Conservation (phyloP, 53 echinoderm and acorn worm genomes). For the Actinopyga echinites region DNA sequence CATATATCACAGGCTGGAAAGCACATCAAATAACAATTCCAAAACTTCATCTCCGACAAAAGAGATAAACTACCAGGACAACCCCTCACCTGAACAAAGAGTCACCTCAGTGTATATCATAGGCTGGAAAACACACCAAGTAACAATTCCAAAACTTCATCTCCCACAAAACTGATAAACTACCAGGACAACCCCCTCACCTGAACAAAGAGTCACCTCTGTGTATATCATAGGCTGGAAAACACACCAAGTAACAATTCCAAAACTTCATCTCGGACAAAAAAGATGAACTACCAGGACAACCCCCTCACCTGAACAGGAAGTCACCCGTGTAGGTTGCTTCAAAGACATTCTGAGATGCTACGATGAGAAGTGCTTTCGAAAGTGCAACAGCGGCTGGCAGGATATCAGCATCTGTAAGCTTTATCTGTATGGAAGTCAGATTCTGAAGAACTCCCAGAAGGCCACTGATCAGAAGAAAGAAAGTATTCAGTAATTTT, state of each 20-base stretch:
- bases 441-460: conserved; percentile 18
- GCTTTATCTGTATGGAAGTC: conserved; percentile 3
- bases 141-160: too few species aligned
- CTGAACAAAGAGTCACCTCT: background rate
- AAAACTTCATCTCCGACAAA: too few species aligned
- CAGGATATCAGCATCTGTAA: background rate
- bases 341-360: background rate
- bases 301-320: background rate
- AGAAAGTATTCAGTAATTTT: background rate
- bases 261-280: too few species aligned
- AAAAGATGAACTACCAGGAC: background rate
- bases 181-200: too few species aligned
- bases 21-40: too few species aligned
- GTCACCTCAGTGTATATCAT: too few species aligned
- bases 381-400: background rate
- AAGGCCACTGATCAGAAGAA: background rate
- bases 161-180: too few species aligned
- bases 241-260: too few species aligned
- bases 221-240: too few species aligned
- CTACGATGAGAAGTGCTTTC: background rate
- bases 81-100: background rate
- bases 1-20: too few species aligned
- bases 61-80: too few species aligned
- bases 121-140: too few species aligned
- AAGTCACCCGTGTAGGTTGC: conserved; percentile 5